Conservation (phyloP, 2,113 vertebrate species). For the Aramus guarauna region DNA sequence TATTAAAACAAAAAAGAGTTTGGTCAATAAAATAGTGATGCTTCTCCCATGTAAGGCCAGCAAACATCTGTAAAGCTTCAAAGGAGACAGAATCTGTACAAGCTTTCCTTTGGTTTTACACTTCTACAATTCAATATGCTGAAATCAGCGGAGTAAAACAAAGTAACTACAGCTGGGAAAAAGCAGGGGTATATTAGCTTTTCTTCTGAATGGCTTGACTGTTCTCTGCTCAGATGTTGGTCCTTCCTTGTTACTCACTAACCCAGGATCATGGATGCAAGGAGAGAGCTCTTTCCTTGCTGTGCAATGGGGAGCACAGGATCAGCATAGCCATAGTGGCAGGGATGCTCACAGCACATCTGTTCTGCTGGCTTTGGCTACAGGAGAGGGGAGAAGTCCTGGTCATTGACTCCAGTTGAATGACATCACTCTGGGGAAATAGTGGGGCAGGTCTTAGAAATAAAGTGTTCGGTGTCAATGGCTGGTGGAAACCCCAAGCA, state of each 20-base stretch:
- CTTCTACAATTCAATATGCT: background rate
- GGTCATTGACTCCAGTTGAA: background rate
- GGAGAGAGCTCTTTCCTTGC: background rate
- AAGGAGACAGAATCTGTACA: background rate
- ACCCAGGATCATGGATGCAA: background rate
- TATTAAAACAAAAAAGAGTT: constrained; percentile 32
- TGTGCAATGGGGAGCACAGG: background rate
- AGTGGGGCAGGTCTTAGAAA: background rate
- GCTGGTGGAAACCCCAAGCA: background rate
- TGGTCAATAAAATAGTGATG: constrained; percentile 12
- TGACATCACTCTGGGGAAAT: background rate
- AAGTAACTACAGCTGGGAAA: background rate
- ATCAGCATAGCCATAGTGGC: fast-evolving
- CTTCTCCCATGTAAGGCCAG: background rate
- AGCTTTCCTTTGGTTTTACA: background rate
- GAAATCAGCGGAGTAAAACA: background rate
- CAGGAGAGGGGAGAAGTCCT: background rate
- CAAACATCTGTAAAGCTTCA: constrained; percentile 44
- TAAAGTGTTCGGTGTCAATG: background rate
- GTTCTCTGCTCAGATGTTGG: background rate
- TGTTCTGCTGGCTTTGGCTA: background rate
- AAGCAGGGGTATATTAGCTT: background rate
- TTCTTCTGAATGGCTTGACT: background rate
- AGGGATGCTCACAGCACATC: background rate
- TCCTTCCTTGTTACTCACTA: background rate